A percentile compares a stretch with the other conserved stretches of the same genome.
phyloP scores from a whole-genome alignment of 2,888 invertebrate genomes.

The Apoderus coryli region DNA sequence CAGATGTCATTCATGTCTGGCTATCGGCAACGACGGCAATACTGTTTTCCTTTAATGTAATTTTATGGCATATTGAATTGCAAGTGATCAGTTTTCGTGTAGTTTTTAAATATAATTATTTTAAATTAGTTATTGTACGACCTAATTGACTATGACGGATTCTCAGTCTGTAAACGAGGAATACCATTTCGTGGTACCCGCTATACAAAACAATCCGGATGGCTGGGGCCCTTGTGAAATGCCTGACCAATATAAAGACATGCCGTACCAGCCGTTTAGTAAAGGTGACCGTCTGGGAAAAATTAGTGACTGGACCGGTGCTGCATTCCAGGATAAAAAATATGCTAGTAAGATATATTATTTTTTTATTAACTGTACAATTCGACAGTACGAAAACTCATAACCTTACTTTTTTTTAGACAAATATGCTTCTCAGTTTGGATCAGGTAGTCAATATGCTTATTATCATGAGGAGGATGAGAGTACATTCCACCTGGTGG shows the following conservation, averaged over 20 bases:
- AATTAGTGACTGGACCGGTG: conserved; percentile 98
- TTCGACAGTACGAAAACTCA: neutral
- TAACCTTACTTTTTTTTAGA: conserved; percentile 36
- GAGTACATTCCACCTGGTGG: conserved; percentile 94
- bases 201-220: conserved; percentile 69
- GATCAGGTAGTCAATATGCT: conserved; percentile 91
- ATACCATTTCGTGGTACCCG: conserved; percentile 54
- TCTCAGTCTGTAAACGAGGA: conserved; percentile 37
- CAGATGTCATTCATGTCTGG: too few relatives aligned
- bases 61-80: too few relatives aligned
- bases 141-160: conserved; percentile 27
- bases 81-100: conserved; percentile 3
- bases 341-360: conserved; percentile 60
- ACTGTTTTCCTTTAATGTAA: too few relatives aligned
- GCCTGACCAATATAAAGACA: conserved; percentile 86
- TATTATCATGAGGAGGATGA: conserved; percentile 99
- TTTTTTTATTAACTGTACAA: conserved; percentile 1
- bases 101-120: neutral
- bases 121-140: too few relatives aligned
- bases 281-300: conserved; percentile 97
- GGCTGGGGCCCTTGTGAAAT: conserved; percentile 97
- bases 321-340: conserved; percentile 83
- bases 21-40: too few relatives aligned
- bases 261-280: conserved; percentile 98
- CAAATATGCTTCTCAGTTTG: conserved; percentile 85